phyloP scores from a whole-genome alignment of 2,797 vertebrate species.

The Chaunax sp. region DNA sequence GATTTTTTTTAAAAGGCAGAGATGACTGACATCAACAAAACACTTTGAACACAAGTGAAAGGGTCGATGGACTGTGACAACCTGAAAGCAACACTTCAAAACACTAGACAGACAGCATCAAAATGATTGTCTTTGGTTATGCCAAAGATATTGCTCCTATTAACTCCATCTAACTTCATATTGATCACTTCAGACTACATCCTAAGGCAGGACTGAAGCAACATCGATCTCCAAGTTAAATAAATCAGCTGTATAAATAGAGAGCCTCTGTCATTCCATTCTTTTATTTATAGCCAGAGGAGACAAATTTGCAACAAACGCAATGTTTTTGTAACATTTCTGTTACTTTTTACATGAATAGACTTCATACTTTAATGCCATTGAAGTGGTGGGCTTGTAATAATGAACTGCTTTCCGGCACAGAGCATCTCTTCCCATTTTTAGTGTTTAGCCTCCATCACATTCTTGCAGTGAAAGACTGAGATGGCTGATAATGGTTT shows the following conservation, averaged over 20 bases:
- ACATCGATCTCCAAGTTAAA: constrained; percentile 41
- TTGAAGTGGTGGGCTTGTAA: constrained; percentile 23
- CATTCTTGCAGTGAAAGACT: constrained; percentile 20
- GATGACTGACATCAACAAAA: constrained; percentile 52
- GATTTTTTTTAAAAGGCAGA: constrained; percentile 44
- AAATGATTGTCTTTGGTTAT: constrained; percentile 82
- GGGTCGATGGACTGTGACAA: constrained; percentile 49
- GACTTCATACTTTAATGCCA: constrained; percentile 27
- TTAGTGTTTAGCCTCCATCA: constrained; percentile 52
- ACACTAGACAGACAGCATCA: constrained; percentile 64
- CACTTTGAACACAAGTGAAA: constrained; percentile 38
- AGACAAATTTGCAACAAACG: constrained; percentile 20
- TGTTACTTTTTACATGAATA: constrained; percentile 37
- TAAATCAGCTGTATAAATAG: constrained; percentile 28
- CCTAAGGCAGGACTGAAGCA: constrained; percentile 65
- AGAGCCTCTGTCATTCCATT: constrained; percentile 21
- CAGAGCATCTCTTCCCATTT: constrained; percentile 21
- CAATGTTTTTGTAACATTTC: constrained; percentile 27
- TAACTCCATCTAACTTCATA: constrained; percentile 53
- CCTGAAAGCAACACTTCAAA: constrained; percentile 57
- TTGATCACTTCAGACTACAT: constrained; percentile 51
- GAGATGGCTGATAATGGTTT: constrained; percentile 39
- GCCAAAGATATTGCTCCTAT: constrained; percentile 80
- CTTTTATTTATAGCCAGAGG: constrained; percentile 27
- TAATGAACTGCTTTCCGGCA: constrained; percentile 39